A percentile compares a stretch with the other conserved stretches of the same genome.
phyloP scores from a whole-genome alignment of 1,140 invertebrate genomes.

The Brachionus rotundiformis region DNA sequence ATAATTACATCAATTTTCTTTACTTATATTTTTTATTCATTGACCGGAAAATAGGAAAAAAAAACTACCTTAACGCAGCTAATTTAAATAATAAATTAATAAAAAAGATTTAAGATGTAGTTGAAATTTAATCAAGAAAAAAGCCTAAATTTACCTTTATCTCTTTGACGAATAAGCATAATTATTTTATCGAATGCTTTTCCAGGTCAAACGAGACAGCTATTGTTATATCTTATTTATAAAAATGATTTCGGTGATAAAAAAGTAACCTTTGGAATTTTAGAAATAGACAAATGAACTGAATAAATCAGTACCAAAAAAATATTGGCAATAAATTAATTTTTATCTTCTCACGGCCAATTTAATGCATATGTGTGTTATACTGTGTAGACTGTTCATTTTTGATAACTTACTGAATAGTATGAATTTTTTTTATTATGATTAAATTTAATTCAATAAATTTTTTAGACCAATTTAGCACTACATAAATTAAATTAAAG shows the following conservation, averaged over 20 bases:
- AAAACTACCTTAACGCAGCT: not conserved
- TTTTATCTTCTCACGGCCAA: too few relatives aligned
- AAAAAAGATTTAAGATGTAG: not conserved
- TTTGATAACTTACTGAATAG: not conserved
- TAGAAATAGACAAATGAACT: too few relatives aligned
- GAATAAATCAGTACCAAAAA: too few relatives aligned
- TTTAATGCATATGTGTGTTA: too few relatives aligned
- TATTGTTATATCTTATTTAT: not conserved
- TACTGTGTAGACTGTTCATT: too few relatives aligned
- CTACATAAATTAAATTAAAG: constrained; percentile 5
- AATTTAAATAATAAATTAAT: not conserved
- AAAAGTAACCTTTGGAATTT: not conserved
- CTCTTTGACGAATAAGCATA: not conserved
- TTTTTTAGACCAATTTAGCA: not conserved
- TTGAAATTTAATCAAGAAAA: not conserved
- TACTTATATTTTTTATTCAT: too few relatives aligned
- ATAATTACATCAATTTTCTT: not conserved
- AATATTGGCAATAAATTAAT: too few relatives aligned
- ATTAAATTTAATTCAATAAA: not conserved
- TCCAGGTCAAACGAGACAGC: not conserved
- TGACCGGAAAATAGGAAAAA: too few relatives aligned
- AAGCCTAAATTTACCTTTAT: not conserved
- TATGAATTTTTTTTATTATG: too few relatives aligned
- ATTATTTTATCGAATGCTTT: not conserved
- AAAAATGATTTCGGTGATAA: not conserved